Evolutionary conservation across 30 jellyfish, hydroid and myxozoan genomes (phyloP), one percentile per base, ranked within the genome.

Genomic region (Cassiopea xamachana): DNA sequence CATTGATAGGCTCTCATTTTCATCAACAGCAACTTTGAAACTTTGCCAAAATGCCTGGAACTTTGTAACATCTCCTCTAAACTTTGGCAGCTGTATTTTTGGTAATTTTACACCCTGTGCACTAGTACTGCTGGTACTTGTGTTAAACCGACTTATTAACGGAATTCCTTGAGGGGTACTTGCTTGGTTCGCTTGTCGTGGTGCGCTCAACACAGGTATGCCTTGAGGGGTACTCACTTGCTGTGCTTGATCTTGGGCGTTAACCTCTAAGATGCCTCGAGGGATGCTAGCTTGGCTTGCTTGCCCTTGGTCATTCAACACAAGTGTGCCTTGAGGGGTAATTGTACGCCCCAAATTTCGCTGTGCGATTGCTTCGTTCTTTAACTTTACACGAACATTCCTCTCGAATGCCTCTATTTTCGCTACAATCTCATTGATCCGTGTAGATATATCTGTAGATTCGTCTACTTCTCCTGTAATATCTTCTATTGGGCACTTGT

Each of bases 41-140:
- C 77, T 19, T 47, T 84, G 75, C 77, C 73, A 44, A 71, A 69
- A 73, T 39, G 90, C 45, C 39, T 70, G 90, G 76, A 84, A 92
- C 60, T 86, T 78, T 59, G 77, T 73, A 13, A 93, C 49, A 12
- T 85, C 80, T 73, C 98, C 98, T 19, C 77, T 69, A 92, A 92
- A 85, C 18, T 12, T 77, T 75, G 64, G 73, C 84, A 81, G 43
- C 46, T 46, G 18, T 18, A 43, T 2, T 47, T 81, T 81, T 27
- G 90, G 90, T 59, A 81, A 59, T 48, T 62, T 81, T n/a, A 81
- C 71, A 19, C 85, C 90, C 48, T 69, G 78, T 51, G 64, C 64
- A 51, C 64, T 51, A 51, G 64, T 51, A 51, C 8, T 51, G 64
- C 64, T 51, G 4, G 64, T 9, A 51, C 64, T 51, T 51, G 64